Conservation (phyloP, 2,888 invertebrate genomes). For the Tridacna gigas region DNA sequence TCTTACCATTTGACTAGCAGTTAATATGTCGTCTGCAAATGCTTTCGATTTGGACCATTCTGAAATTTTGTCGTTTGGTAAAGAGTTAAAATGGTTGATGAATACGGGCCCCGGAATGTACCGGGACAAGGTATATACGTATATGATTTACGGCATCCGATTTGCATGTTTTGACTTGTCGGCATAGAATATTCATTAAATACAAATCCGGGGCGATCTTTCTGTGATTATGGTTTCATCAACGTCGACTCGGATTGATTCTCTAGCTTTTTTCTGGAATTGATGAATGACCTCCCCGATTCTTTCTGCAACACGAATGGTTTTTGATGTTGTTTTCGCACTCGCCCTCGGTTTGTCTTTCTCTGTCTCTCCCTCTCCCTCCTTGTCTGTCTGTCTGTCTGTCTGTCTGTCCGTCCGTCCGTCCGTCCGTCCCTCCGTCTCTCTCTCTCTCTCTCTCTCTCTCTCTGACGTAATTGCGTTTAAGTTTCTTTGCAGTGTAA, state of each 20-base stretch:
- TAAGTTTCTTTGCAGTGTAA: too few species aligned
- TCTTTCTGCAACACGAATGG: too few species aligned
- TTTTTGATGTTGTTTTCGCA: too few species aligned
- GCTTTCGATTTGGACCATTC: too few species aligned
- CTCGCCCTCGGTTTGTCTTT: too few species aligned
- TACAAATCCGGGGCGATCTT: conserved; percentile 22
- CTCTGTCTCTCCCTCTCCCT: not conserved
- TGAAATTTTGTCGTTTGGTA: too few species aligned
- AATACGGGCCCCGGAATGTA: too few species aligned
- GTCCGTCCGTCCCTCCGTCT: not conserved
- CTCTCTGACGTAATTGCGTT: not conserved
- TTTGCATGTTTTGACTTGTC: conserved; percentile 27
- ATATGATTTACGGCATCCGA: conserved; percentile 11
- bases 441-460: conserved; percentile 14
- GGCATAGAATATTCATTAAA: conserved; percentile 30
- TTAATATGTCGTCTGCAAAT: too few species aligned
- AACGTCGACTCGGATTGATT: conserved; percentile 1
- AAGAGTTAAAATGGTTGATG: too few species aligned
- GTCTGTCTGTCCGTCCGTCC: not conserved
- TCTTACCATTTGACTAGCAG: too few species aligned
- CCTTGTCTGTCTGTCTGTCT: not conserved
- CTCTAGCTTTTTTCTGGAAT: not conserved
- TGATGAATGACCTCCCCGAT: conserved; percentile 12
- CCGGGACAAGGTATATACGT: not conserved
- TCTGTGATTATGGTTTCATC: conserved; percentile 24